Conservation (phyloP, 2,888 invertebrate genomes). For the Rhaphigaster nebulosa region DNA sequence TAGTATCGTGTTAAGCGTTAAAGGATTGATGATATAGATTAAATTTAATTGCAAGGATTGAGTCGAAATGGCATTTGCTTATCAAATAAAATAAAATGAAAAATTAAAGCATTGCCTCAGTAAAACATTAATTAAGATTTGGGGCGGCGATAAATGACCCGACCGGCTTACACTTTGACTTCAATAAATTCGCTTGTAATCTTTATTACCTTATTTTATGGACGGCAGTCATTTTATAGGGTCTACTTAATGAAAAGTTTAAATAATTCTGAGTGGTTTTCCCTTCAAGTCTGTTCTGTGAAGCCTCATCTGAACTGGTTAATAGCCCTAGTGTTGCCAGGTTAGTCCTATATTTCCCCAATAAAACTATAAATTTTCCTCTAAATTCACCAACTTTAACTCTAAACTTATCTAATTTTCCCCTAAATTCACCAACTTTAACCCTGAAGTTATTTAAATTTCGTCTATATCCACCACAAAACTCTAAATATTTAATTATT, state of each 20-base stretch:
- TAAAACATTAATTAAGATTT: background rate
- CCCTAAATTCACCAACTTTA: too few species aligned
- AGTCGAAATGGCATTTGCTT: background rate
- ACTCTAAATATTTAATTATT: too few species aligned
- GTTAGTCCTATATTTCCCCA: too few species aligned
- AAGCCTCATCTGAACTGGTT: too few species aligned
- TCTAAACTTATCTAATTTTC: too few species aligned
- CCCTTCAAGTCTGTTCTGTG: background rate
- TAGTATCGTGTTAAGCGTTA: too few species aligned
- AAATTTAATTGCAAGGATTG: background rate
- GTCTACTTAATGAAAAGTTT: background rate
- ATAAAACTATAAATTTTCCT: too few species aligned
- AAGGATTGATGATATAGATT: background rate
- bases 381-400: too few species aligned
- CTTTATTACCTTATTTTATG: background rate
- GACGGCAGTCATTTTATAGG: background rate
- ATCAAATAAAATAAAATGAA: background rate
- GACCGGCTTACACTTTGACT: background rate
- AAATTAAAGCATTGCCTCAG: background rate
- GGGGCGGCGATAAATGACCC: background rate
- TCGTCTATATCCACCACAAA: too few species aligned
- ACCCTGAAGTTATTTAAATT: too few species aligned
- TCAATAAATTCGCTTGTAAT: background rate
- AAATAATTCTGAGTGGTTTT: background rate
- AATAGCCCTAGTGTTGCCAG: too few species aligned